These are phyloP conservation scores for Premnoplex brunnescens DNA, from an alignment of 2,797 vertebrate species.

Conservation along the genomic window DNA sequence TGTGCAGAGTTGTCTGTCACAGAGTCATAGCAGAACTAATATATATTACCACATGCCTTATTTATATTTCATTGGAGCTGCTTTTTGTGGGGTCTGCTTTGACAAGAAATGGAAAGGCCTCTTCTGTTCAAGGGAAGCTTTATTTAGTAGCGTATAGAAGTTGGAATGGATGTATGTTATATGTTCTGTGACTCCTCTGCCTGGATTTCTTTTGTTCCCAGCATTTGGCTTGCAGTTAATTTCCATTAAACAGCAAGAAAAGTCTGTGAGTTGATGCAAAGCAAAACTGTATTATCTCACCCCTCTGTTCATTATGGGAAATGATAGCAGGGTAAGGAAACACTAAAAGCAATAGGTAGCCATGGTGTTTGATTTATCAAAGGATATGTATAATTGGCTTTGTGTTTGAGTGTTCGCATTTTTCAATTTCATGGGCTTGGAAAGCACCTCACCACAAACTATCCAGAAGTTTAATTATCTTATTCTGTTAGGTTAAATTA, in stretches of 20 bases:
- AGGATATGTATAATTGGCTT: not conserved
- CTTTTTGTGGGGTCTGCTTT: not conserved
- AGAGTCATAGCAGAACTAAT: not conserved
- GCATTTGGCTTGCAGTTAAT: not conserved
- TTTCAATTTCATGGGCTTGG: conserved; percentile 14
- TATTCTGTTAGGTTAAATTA: conserved; percentile 46
- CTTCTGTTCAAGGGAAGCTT: not conserved
- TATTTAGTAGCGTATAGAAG: not conserved
- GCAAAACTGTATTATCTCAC: not conserved
- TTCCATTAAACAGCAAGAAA: not conserved
- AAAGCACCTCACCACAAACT: conserved; percentile 5
- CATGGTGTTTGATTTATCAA: not conserved
- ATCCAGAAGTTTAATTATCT: conserved; percentile 44
- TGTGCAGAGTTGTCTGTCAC: not conserved
- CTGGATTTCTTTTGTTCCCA: not conserved
- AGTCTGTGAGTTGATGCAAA: not conserved
- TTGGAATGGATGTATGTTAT: not conserved
- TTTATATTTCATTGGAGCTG: not conserved
- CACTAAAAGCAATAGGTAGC: not conserved
- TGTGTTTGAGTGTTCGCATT: not conserved
- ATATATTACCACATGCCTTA: not conserved
- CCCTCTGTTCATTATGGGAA: not conserved
- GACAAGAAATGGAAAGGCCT: not conserved
- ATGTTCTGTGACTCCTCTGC: not conserved
- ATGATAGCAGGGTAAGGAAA: not conserved